Base-by-base conservation (phyloP, 30 jellyfish, hydroid and myxozoan species). In the Aurelia aurita complex sp. Pacific region DNA sequence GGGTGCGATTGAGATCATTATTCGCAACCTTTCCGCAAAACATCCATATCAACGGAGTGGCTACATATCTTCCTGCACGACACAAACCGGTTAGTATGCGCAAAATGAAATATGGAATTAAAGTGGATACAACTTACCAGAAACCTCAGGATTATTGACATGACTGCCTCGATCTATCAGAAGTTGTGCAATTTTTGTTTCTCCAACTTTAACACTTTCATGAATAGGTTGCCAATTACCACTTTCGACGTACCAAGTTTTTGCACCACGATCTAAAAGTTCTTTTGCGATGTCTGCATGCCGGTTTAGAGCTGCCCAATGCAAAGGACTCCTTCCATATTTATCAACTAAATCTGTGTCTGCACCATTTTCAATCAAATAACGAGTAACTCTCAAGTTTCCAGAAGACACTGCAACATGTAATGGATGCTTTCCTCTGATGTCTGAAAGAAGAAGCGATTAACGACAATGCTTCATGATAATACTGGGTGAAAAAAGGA, bases 201-300 rank as follows among this genome's bases (percentile, higher is more conserved):
- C 73, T 8, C 96, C 96, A 29, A 82, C 90, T 62, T 89, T 89
- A 17, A 83, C 96, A 34, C 96, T 94, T 46, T 84, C 90, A 64
- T 89, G 97, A 40, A 89, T 35, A n/a, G 97, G 96, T 38, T 89
- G 96, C 97, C 97, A 89, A 36, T 89, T 89, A 35, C 83, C 83
- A 50, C 80, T 46, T 42, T 66, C 68, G 10, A 18, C 79, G 52
- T 89, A 89, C 77, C 50, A 43, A 17, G 83, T 64, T 46, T 77
- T 86, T 19, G 96, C 97, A 61, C 97, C 97, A 29, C 90, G 52
- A 14, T 29, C 67, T 9, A 81, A 69, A 32, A 88, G 79, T 18
- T 57, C 83, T 17, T 57, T 78, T 11, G 74, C 94, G 67, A 88
- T 64, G 72, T 80, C 94, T 12, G 36, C 53, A 74, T 68, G 52